These are phyloP conservation scores for Eubucco bourcierii DNA, from an alignment of 2,113 vertebrate genomes.

Conservation along the genomic window DNA sequence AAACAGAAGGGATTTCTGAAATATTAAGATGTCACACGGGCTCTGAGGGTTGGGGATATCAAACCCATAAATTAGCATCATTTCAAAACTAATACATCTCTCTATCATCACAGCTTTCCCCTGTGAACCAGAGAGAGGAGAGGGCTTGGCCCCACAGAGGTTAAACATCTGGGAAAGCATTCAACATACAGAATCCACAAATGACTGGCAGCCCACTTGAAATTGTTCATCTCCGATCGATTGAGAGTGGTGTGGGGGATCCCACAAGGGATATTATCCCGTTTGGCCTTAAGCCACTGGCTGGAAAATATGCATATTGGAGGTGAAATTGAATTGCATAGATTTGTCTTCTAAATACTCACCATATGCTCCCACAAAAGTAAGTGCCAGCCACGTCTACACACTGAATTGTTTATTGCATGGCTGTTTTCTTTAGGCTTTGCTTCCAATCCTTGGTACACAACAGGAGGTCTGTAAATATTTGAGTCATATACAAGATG, in stretches of 20 bases:
- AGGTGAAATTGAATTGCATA: constrained; percentile 42
- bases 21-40: neutral
- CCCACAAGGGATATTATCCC: constrained; percentile 39
- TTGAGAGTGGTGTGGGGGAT: neutral
- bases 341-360: constrained; percentile 46
- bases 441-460: neutral
- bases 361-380: constrained; percentile 44
- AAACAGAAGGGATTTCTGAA: neutral
- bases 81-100: constrained; percentile 26
- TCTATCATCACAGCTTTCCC: constrained; percentile 9
- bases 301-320: constrained; percentile 22
- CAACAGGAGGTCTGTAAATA: constrained; percentile 6
- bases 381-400: neutral
- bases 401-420: neutral
- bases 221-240: constrained; percentile 6
- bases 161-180: constrained; percentile 54
- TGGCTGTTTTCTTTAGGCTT: constrained; percentile 18
- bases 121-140: neutral
- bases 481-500: neutral
- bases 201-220: neutral
- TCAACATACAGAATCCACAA: constrained; percentile 34
- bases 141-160: neutral
- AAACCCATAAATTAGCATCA: neutral
- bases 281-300: constrained; percentile 36
- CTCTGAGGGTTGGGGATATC: neutral